Evolutionary conservation across 2,113 vertebrate genomes (phyloP), one percentile per base, ranked within the genome.

Genomic region (Fulmarus glacialis): DNA sequence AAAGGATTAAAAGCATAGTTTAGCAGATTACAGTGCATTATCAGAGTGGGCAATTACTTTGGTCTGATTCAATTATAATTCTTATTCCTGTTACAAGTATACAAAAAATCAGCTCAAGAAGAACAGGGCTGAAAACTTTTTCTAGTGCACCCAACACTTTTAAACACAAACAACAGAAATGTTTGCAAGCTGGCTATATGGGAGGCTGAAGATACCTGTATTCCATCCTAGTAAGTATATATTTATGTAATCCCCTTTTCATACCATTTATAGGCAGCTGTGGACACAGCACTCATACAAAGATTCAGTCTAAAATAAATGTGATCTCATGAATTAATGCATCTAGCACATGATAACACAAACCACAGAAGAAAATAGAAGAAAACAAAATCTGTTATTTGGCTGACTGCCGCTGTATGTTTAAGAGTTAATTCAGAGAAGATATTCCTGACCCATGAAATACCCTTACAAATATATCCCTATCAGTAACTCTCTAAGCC

Each of bases 1-100:
- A 92, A 82, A 87, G 94, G 97, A 97, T 98, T 96, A 98, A 96
- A 96, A 96, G 92, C 96, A 98, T 98, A 97, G 95, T 96, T 98
- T 47, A 94, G 92, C 87, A 97, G 98, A 97, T 98, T 98, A 97
- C 84, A 96, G 90, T 91, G 78, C 84, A 90, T 95, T 95, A 93
- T 94, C 85, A 95, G 40, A 80, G 45, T 38, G 55, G 82, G 82
- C 86, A 94, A 90, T 77, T 96, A 87, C 83, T 90, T 71, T 91
- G n/a, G 75, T 72, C 45, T 85, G 66, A 80, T 92, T 92, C 58
- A 96, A 90, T 94, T 78, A 91, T 50, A 96, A 75, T 40, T 95
- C 88, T 77, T 92, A 70, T 24, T 67, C 72, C 78, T 89, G 26
- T 55, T 89, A 66, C n/a, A 95, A 88, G 36, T 13, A 70, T 58